Base-by-base conservation (phyloP, 2,888 invertebrate genomes). In the Nymphalis c-album region DNA sequence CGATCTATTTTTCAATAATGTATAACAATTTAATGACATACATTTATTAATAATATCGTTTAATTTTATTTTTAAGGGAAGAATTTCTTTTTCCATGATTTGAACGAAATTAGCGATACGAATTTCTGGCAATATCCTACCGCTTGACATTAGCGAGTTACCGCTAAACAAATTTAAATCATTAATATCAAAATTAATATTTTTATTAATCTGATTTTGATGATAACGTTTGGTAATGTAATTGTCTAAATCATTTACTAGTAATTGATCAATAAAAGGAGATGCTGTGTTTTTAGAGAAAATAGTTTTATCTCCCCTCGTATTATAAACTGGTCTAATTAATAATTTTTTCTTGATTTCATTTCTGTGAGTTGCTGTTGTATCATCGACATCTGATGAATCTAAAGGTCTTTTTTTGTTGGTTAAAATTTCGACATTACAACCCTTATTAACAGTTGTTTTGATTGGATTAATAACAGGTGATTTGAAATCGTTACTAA, bases 21-120 rank as follows among this genome's bases (percentile, higher is more conserved):
- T 31, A 55, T 69, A 62, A 47, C 83, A 73, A 13, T 85, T 84
- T 66, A 88, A 78, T 7, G 75, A 71, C 10, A 77, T 71, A 73
- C 86, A 90, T 77, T 89, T 88, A 17, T 63, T 68, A 60, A 85
- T 70, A 67, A 91, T 83, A 66, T 89, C 83, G 69, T 85, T 78
- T 4, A 91, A 76, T 76, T 82, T 78, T 35, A 79, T 67, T 78
- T 85, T 86, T 45, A 91, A 70, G 1, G 91, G 91, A 69, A 80
- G 73, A 64, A 91, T 81, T 78, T 89, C 89, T 48, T 75, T 81
- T 78, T 90, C 83, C 76, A 91, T 82, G 16, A 77, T 75, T 74
- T 79, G 77, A 20, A 83, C 66, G 70, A 83, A 86, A 60, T 85
- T 72, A 2, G 83, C 80, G 17, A 90, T 78, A 75, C 85, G 80